Base-by-base conservation (phyloP, 2,797 vertebrate genomes). In the Bradypus variegatus region DNA sequence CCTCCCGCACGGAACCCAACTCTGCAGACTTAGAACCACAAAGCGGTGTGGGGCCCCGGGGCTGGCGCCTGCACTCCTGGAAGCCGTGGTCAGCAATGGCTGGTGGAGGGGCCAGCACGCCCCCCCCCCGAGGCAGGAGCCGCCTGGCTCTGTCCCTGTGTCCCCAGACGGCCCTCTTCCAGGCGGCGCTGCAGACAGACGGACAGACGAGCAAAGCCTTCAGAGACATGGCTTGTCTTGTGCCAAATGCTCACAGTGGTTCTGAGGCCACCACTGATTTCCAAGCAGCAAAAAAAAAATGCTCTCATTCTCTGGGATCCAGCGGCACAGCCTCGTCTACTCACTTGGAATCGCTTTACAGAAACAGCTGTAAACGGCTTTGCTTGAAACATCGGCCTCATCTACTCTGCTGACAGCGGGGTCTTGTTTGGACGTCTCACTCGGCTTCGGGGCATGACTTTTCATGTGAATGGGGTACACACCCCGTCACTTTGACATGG, bases 281-380 rank as follows among this genome's bases (percentile, higher is more conserved):
- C 87, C 81, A 95, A 94, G 91, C 95, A 94, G 94, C 92, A 96
- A 96, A 95, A 96, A 96, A 97, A 95, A 95, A 91, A 93, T 0
- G 0, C 87, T 88, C 95, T 97, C 96, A 87, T 95, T 67, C 85
- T 21, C 87, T 2, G 14, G 95, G 77, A 93, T 88, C 88, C 55
- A 14, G 93, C 91, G 15, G 93, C 91, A 18, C 92, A 76, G 95
- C 58, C 91, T 88, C 91, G 2, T 92, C 95, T 96, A 97, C 85
- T 96, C 96, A 96, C 95, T 96, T 95, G 95, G 96, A 95, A 65
- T 97, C 96, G 93, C 86, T 38, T 97, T 97, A 96, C 96, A 97
- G 96, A 97, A 96, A 96, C 95, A 96, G 96, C 96, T 97, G 92
- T 96, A 94, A 95, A 96, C 96, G 95, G 95, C 96, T 96, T 48